Evolutionary conservation across 64 coral and sea anemone species (phyloP).

Genomic region (Montipora foliosa): DNA sequence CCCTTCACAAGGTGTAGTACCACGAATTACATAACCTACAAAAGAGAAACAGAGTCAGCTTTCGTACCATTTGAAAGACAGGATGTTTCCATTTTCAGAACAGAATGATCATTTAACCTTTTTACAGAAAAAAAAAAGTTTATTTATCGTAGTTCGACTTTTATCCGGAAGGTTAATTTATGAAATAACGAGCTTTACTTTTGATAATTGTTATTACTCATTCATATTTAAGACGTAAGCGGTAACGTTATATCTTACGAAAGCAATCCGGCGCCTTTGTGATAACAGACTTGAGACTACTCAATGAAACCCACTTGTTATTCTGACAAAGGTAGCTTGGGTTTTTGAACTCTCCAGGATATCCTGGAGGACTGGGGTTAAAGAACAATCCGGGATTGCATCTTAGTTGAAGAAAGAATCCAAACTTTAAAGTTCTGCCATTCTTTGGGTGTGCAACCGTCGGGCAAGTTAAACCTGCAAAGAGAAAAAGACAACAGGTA

Average conservation of each 20-base stretch:
- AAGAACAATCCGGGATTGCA: conserved; percentile 71
- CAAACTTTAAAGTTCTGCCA: neutral
- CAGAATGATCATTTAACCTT: too few relatives aligned
- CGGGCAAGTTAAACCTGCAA: conserved; percentile 48
- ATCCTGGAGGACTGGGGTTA: conserved; percentile 58
- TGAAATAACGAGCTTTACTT: too few relatives aligned
- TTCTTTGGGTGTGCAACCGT: conserved; percentile 55
- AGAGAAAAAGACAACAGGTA: neutral
- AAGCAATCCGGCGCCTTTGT: conserved; percentile 77
- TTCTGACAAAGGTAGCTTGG: conserved; percentile 27
- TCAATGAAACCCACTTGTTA: conserved; percentile 52
- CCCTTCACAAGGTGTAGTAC: conserved; percentile 10
- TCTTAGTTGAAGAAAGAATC: neutral
- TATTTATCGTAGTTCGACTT: too few relatives aligned
- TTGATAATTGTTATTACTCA: too few relatives aligned
- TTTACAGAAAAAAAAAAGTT: too few relatives aligned
- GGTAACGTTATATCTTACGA: conserved; percentile 53
- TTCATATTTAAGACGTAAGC: neutral
- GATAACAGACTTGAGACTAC: neutral
- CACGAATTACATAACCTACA: neutral
- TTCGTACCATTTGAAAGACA: neutral
- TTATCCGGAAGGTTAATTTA: too few relatives aligned
- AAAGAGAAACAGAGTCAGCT: neutral
- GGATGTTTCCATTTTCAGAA: neutral
- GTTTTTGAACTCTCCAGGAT: neutral